Conservation (phyloP, 2,797 vertebrate species). For the Eleutherodactylus coqui region DNA sequence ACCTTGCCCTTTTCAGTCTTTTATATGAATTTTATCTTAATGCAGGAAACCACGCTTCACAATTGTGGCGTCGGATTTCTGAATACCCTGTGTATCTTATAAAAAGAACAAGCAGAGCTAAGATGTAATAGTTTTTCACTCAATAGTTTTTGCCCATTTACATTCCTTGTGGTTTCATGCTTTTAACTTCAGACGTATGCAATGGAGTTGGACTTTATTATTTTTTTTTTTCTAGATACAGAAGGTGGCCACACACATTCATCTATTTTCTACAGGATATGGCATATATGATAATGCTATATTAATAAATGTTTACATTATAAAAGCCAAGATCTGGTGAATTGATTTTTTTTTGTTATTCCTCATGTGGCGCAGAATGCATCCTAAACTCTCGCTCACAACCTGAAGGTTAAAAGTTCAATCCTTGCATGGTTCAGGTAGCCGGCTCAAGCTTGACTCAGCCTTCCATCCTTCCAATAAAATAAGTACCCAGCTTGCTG, state of each 20-base stretch:
- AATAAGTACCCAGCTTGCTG: too few relatives aligned
- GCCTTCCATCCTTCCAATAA: too few relatives aligned
- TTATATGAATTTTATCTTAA: neutral
- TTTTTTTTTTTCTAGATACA: neutral
- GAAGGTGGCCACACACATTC: neutral
- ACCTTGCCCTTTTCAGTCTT: neutral
- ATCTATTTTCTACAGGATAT: neutral
- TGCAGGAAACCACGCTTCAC: conserved; percentile 38
- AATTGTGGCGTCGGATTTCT: neutral
- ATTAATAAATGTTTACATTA: neutral
- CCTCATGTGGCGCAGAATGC: too few relatives aligned
- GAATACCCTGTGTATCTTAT: neutral
- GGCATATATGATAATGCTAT: neutral
- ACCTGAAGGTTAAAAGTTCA: too few relatives aligned
- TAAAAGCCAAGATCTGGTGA: neutral
- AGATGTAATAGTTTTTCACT: neutral
- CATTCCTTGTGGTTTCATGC: conserved; percentile 2
- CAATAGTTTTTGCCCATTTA: neutral
- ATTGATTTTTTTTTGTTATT: neutral
- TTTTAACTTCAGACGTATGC: neutral
- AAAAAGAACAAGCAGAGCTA: neutral
- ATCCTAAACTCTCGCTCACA: too few relatives aligned
- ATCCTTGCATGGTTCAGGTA: too few relatives aligned
- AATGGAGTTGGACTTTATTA: neutral
- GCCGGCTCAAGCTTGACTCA: too few relatives aligned